These are phyloP conservation scores for Drosophila robusta DNA, from an alignment of 2,888 invertebrate species.

Conservation along the genomic window DNA sequence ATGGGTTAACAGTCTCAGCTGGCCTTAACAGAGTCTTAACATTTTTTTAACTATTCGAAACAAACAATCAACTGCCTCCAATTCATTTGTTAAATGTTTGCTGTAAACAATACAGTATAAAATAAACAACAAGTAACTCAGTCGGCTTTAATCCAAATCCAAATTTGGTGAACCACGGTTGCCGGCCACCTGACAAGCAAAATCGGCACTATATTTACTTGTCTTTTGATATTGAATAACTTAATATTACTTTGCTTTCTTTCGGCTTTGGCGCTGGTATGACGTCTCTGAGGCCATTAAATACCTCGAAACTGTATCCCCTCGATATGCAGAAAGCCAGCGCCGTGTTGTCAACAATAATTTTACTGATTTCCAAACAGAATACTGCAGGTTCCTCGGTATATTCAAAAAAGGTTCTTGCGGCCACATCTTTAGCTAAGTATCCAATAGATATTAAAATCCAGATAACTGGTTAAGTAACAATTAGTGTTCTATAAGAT, in stretches of 20 bases:
- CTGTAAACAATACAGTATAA: background rate
- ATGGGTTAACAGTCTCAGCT: background rate
- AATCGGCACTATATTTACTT: background rate
- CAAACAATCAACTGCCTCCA: background rate
- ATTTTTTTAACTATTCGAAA: background rate
- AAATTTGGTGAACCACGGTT: accelerated
- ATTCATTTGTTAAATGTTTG: background rate
- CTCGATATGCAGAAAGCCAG: conserved; percentile 26
- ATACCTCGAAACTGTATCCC: conserved; percentile 29
- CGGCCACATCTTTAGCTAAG: conserved; percentile 27
- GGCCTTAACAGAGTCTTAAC: background rate
- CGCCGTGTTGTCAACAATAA: conserved; percentile 27
- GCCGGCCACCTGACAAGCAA: background rate
- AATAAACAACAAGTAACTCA: background rate
- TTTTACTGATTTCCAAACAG: conserved; percentile 24
- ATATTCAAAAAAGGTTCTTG: background rate
- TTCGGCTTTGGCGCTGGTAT: no score
- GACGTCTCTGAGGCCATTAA: conserved; percentile 9
- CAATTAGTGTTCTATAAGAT: background rate
- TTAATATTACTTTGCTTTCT: background rate
- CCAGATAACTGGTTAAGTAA: background rate
- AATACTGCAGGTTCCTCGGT: conserved; percentile 23
- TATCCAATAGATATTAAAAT: background rate
- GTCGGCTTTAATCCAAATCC: background rate
- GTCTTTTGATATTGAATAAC: background rate